Percentiles rank a stretch among this genome's conserved stretches.
These are phyloP conservation scores for Rallus limicola DNA, from an alignment of 2,113 vertebrate species.

Conservation along the genomic window DNA sequence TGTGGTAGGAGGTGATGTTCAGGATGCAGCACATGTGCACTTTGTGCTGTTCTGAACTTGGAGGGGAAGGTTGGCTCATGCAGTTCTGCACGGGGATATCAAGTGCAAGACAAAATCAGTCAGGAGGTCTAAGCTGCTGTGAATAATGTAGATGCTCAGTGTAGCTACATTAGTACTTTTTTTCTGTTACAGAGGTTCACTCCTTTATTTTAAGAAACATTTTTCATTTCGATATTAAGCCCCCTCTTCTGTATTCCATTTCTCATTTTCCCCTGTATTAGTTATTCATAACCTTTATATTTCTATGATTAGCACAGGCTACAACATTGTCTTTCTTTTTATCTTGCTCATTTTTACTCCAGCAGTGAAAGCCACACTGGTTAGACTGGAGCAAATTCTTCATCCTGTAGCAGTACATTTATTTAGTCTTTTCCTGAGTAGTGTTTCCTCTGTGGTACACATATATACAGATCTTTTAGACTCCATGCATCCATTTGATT, in stretches of 20 bases:
- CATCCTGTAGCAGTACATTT: background rate
- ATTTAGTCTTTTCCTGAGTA: background rate
- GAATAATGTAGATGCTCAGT: background rate
- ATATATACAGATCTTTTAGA: background rate
- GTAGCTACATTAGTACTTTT: background rate
- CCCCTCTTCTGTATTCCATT: slow-evolving; percentile 6
- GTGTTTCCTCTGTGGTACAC: background rate
- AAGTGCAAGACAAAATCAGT: background rate
- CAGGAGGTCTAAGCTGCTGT: background rate
- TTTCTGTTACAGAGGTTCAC: background rate
- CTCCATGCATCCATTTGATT: background rate
- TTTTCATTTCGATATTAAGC: slow-evolving; percentile 16
- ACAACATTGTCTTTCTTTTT: slow-evolving; percentile 49
- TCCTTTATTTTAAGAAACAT: background rate
- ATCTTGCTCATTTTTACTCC: slow-evolving; percentile 38
- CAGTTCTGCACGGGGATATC: background rate
- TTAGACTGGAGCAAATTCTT: slow-evolving; percentile 16
- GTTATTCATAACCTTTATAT: slow-evolving; percentile 60
- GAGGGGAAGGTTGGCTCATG: background rate
- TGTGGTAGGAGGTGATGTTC: background rate
- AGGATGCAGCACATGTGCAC: background rate
- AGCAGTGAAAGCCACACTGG: background rate
- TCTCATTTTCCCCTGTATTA: slow-evolving; percentile 33
- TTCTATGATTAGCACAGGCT: slow-evolving; percentile 39
- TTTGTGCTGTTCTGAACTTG: background rate